Conservation (phyloP, 2,888 invertebrate genomes). For the Entomobrya proxima region DNA sequence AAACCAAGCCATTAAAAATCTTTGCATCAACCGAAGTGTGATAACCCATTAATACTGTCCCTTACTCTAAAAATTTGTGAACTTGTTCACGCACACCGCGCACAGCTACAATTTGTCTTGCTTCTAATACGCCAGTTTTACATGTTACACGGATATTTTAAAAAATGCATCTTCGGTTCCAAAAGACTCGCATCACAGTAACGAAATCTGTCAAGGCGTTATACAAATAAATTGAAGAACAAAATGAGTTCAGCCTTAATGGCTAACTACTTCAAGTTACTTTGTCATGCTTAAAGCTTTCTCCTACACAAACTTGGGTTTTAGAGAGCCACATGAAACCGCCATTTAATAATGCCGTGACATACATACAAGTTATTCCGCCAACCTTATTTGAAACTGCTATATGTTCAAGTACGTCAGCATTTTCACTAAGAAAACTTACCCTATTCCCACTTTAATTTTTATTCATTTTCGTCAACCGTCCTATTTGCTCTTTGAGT, state of each 20-base stretch:
- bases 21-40: too few relatives aligned
- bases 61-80: too few relatives aligned
- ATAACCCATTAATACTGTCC: too few relatives aligned
- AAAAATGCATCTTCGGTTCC: neutral
- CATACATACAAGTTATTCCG: neutral
- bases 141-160: too few relatives aligned
- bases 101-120: too few relatives aligned
- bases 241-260: conserved; percentile 52
- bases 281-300: conserved; percentile 59
- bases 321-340: neutral
- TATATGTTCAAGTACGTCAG: conserved; percentile 22
- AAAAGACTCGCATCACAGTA: neutral
- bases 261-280: conserved; percentile 52
- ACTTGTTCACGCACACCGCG: too few relatives aligned
- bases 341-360: neutral
- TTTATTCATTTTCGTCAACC: conserved; percentile 61
- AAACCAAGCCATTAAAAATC: too few relatives aligned
- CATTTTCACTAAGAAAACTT: conserved; percentile 34
- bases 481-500: neutral
- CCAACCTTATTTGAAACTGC: neutral
- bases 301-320: neutral
- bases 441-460: conserved; percentile 46
- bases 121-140: too few relatives aligned
- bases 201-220: conserved; percentile 57
- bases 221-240: conserved; percentile 56